Percentiles rank a stretch among this genome's conserved stretches.
These are phyloP conservation scores for Orussus abietinus DNA, from an alignment of 1,140 invertebrate genomes.

Conservation along the genomic window DNA sequence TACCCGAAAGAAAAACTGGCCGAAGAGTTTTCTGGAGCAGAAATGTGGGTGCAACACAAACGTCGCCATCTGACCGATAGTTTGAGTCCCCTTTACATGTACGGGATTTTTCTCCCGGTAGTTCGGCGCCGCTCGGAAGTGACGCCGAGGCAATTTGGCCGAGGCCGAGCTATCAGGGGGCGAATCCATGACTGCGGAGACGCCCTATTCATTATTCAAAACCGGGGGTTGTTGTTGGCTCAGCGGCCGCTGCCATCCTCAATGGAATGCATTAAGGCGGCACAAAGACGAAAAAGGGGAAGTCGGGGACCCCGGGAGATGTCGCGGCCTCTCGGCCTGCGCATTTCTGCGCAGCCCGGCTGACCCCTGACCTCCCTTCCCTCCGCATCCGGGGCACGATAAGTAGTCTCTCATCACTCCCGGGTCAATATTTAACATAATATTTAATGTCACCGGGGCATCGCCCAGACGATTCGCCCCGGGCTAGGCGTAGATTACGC, in stretches of 20 bases:
- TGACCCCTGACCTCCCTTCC: neutral
- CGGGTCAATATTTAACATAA: conserved; percentile 37
- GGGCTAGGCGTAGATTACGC: too few relatives aligned
- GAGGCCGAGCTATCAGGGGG: conserved; percentile 2
- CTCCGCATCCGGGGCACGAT: conserved; percentile 13
- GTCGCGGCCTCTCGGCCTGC: conserved; percentile 10
- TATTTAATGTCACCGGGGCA: too few relatives aligned
- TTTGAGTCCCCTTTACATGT: too few relatives aligned
- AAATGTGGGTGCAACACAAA: too few relatives aligned
- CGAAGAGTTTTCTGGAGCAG: too few relatives aligned
- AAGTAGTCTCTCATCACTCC: conserved; percentile 35
- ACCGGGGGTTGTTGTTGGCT: conserved; percentile 35
- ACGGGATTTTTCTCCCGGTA: too few relatives aligned
- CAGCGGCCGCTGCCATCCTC: conserved; percentile 31
- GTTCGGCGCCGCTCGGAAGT: conserved; percentile 20
- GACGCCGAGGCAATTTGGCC: conserved; percentile 18
- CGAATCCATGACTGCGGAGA: conserved; percentile 14
- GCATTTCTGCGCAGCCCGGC: conserved; percentile 2
- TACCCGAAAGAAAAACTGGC: too few relatives aligned
- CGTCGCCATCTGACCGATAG: too few relatives aligned
- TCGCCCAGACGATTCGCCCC: too few relatives aligned
- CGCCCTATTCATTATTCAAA: conserved; percentile 41
- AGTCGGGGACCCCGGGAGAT: conserved; percentile 5
- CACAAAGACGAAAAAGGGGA: conserved; percentile 23
- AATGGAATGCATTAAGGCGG: conserved; percentile 46